Percentiles rank a stretch among this genome's conserved stretches.
These are phyloP conservation scores for Wasmannia auropunctata DNA, from an alignment of 1,140 invertebrate genomes.

Conservation along the genomic window DNA sequence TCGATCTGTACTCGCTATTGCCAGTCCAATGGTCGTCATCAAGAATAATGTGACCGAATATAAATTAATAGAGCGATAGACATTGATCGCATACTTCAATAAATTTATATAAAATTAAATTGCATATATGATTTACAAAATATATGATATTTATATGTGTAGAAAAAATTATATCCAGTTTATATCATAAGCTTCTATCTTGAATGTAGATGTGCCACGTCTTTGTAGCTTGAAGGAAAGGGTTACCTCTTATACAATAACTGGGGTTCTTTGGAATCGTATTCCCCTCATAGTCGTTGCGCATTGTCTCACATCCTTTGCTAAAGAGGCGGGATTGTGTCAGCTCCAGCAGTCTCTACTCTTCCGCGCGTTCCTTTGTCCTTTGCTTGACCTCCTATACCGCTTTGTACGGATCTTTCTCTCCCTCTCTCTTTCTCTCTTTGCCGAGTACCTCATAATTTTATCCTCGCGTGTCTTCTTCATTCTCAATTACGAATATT, in stretches of 20 bases:
- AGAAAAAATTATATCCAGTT: constrained; percentile 14
- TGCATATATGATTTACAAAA: background rate
- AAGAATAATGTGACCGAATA: background rate
- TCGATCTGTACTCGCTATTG: constrained; percentile 50
- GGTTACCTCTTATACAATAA: constrained; percentile 61
- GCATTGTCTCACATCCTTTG: constrained; percentile 66
- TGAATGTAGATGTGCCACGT: background rate
- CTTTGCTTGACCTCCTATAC: constrained; percentile 54
- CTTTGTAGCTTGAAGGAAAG: constrained; percentile 42
- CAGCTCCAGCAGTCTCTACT: constrained; percentile 69
- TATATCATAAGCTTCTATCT: constrained; percentile 11
- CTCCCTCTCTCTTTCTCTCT: background rate
- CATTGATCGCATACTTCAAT: background rate
- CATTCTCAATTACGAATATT: constrained; percentile 35
- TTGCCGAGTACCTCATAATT: constrained; percentile 52
- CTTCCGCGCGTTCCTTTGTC: constrained; percentile 52
- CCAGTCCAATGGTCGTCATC: constrained; percentile 15
- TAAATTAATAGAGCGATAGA: constrained; percentile 31
- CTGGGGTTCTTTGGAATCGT: constrained; percentile 69
- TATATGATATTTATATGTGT: background rate
- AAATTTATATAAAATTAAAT: constrained; percentile 14
- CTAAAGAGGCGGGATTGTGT: constrained; percentile 69
- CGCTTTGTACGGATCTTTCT: constrained; percentile 10
- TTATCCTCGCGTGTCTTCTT: constrained; percentile 49
- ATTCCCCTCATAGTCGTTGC: constrained; percentile 69